Base-by-base conservation (phyloP, 1,140 invertebrate genomes). In the Helicorthomorpha holstii region DNA sequence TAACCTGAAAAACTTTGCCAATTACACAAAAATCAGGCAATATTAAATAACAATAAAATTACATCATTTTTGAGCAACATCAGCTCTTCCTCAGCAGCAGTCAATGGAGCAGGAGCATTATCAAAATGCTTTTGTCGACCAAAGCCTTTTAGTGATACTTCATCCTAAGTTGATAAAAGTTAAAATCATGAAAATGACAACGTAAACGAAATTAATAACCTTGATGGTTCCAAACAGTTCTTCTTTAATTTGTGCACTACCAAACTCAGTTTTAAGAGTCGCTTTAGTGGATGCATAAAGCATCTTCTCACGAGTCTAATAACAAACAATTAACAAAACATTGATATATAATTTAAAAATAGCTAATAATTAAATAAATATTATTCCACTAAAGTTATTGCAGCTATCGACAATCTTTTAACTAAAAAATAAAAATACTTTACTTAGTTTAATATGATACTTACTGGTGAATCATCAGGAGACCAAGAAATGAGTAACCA, bases 211-310 rank as follows among this genome's bases (percentile, higher is more conserved):
- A 54, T 46, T 57, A 63, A 55, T 67, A 73, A 83, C 85, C 71
- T 73, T 69, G 25, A 73, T 65, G 25, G 87, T 90, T 22, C 82
- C 87, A 74, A 92, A 90, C 56, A 92, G 66, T 71, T 96, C 92
- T 65, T 93, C 85, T 61, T 86, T 86, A 55, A 98, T 93, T 65
- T 74, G 85, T 51, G 71, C 83, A 67, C 73, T 79, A 21, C 92
- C 92, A 74, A 99, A 98, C 69, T 97, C 91, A 60, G 82, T 82
- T 69, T 97, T 99, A 1, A 99, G 69, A 1, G 94, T 98, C 1
- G 95, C 90, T 71, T 96, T 93, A 0, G 95, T 98, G 0, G 93
- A 96, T 0, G 95, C 95, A 67, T 97, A 97, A 27, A 98, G 73
- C 95, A 99, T 98, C 71, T 98, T 98, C 61, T 97, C 83, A 54